Evolutionary conservation across 2,888 invertebrate genomes (phyloP), one percentile per base, ranked within the genome.

Genomic region (Oscheius sp.): DNA sequence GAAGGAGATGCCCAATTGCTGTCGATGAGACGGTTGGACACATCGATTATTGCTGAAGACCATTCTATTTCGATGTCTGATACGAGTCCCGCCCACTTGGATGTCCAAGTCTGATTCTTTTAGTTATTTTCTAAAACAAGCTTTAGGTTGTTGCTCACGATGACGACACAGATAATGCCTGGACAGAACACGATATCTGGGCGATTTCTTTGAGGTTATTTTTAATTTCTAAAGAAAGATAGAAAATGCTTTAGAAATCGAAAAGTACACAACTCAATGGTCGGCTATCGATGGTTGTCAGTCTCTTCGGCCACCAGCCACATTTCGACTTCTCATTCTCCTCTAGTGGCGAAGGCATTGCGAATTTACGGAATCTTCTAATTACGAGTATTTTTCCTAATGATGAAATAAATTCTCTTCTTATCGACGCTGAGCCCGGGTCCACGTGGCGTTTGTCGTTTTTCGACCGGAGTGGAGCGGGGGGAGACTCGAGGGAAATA

Each of bases 81-180:
- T 48, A 75, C 74, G 1, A 66, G 75, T 17, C 75, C 78, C 3
- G 71, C 73, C 2, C 73, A 73, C 20, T 53, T 81, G 33, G 48
- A 70, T 1, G 64, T 69, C 1, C 65, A 72, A 48, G 69, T 55
- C 33, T 20, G n/a, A 20, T 3, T 48, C 27, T 17, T n/a, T 10
- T 10, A 46, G 46, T 20, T 48, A 48, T 6, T 23, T 20, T 48
- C 29, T 12, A 12, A 52, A 52, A 10, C 2, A 8, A n/a, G 8
- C 12, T 27, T 27, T 20, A 55, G 55, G 33, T 77, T 6, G 73
- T 74, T 3, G 69, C 74, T 17, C 69, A 77, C 31, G 70, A 68
- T 23, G 71, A 82, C 27, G 85, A 85, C 42, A 85, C 84, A 4
- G 85, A 85, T 68, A 84, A 85, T 65, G 85, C 85, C 8, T 85